A percentile compares a stretch with the other conserved stretches of the same genome.
phyloP scores from a whole-genome alignment of 1,140 invertebrate species.

The Nephila pilipes region DNA sequence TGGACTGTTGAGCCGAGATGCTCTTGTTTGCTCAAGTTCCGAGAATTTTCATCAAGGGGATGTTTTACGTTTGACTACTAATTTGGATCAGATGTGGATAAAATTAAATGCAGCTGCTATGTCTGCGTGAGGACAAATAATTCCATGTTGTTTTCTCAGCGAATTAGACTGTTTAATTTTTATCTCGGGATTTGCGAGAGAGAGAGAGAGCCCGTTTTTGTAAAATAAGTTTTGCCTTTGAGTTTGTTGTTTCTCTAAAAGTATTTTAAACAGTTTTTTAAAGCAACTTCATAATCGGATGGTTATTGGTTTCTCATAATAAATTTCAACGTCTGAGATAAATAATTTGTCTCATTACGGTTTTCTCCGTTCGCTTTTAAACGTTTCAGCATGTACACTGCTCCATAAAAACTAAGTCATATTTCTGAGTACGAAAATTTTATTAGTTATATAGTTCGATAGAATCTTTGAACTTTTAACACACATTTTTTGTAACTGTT shows the following conservation, averaged over 20 bases:
- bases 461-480: too few relatives aligned
- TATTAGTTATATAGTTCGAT: too few relatives aligned
- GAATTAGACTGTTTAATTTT: neutral
- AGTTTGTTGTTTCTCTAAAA: neutral
- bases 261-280: neutral
- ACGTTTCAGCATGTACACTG: too few relatives aligned
- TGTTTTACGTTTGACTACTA: neutral
- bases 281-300: neutral
- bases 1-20: neutral
- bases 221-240: neutral
- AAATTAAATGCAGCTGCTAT: neutral
- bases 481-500: too few relatives aligned
- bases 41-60: neutral
- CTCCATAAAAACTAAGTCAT: too few relatives aligned
- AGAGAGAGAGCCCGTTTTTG: too few relatives aligned
- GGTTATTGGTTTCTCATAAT: neutral
- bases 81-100: neutral
- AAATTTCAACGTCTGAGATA: too few relatives aligned
- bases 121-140: neutral
- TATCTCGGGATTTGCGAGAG: too few relatives aligned
- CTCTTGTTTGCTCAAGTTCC: neutral
- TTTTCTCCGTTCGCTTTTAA: too few relatives aligned
- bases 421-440: too few relatives aligned
- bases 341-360: too few relatives aligned
- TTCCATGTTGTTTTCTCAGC: neutral